A percentile compares a stretch with the other conserved stretches of the same genome.
These are phyloP conservation scores for Philereme vetulata DNA, from an alignment of 2,888 invertebrate genomes.

Conservation along the genomic window DNA sequence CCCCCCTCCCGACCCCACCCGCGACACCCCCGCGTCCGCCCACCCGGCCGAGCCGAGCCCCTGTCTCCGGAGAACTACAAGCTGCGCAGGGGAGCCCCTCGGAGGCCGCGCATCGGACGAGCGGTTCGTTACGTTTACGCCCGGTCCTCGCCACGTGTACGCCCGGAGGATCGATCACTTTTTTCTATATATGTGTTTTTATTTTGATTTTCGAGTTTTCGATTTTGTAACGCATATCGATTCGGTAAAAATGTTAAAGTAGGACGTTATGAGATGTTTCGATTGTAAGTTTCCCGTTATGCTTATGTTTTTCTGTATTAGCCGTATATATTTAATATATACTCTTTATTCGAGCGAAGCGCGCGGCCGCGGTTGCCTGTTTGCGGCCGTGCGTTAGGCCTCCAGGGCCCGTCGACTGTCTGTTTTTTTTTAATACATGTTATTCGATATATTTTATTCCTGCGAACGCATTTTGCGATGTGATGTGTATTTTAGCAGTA, in stretches of 20 bases:
- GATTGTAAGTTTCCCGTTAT: slow-evolving; percentile 84
- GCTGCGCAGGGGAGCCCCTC: slow-evolving; percentile 72
- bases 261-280: slow-evolving; percentile 84
- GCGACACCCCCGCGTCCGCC: slow-evolving; percentile 45
- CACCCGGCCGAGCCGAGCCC: slow-evolving; percentile 50
- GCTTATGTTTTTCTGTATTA: slow-evolving; percentile 80
- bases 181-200: slow-evolving; percentile 82
- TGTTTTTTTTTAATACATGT: slow-evolving; percentile 85
- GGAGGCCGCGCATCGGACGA: slow-evolving; percentile 46
- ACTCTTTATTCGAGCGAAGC: slow-evolving; percentile 66
- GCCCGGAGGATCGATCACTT: slow-evolving; percentile 70
- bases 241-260: slow-evolving; percentile 84
- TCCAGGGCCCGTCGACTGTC: slow-evolving; percentile 70
- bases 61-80: slow-evolving; percentile 76
- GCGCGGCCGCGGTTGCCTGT: slow-evolving; percentile 81
- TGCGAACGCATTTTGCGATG: slow-evolving; percentile 91
- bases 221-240: slow-evolving; percentile 82
- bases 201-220: slow-evolving; percentile 84
- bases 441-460: slow-evolving; percentile 91
- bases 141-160: slow-evolving; percentile 60
- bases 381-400: slow-evolving; percentile 75
- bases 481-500: slow-evolving; percentile 86
- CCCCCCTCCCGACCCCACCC: slow-evolving; percentile 32
- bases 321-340: slow-evolving; percentile 80
- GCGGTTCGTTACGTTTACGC: slow-evolving; percentile 66